Conservation (phyloP, 2,113 vertebrate species). For the Murina feae region DNA sequence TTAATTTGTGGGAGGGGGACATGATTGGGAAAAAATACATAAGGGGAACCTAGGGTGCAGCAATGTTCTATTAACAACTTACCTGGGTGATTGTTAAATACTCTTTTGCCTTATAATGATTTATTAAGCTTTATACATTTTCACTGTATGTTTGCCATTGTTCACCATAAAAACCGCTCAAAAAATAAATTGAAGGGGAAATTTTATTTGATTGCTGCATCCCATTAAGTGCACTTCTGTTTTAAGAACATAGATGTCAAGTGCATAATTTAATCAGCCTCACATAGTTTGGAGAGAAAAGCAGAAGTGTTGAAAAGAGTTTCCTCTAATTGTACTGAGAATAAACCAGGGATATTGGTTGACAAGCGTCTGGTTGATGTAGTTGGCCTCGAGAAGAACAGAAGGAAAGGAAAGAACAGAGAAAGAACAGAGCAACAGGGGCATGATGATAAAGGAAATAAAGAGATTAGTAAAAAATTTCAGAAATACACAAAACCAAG, state of each 20-base stretch:
- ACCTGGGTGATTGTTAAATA: background rate
- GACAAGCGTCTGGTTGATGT: background rate
- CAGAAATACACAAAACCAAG: background rate
- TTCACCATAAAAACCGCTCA: background rate
- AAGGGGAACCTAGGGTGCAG: background rate
- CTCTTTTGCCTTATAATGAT: background rate
- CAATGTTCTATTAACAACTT: background rate
- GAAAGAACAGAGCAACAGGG: background rate
- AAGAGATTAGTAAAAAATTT: background rate
- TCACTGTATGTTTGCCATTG: background rate
- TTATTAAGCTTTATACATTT: slow-evolving; percentile 1
- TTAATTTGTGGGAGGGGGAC: background rate
- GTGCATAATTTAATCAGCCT: slow-evolving; percentile 25
- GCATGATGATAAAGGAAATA: background rate
- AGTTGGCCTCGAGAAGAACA: background rate
- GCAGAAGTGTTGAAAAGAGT: background rate
- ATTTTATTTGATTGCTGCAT: slow-evolving; percentile 30
- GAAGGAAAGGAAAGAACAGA: background rate
- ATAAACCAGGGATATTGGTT: background rate
- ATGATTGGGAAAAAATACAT: background rate
- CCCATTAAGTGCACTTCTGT: slow-evolving; percentile 6
- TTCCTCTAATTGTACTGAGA: background rate
- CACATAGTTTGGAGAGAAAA: background rate
- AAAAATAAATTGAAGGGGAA: background rate
- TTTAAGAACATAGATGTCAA: slow-evolving; percentile 35